phyloP scores from a whole-genome alignment of 2,888 invertebrate genomes.

The Athalia circularis region DNA sequence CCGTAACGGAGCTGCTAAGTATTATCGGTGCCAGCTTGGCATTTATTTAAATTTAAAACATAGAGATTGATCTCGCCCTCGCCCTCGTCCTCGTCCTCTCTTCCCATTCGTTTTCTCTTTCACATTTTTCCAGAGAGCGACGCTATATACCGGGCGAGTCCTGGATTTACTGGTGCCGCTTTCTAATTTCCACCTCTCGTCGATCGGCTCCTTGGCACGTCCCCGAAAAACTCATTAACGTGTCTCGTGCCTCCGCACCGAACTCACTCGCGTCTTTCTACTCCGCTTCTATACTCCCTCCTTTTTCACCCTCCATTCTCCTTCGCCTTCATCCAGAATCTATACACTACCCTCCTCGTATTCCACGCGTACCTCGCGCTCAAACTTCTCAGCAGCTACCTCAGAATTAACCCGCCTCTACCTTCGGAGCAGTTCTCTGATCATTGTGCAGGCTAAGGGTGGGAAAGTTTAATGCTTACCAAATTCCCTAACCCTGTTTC shows the following conservation, averaged over 20 bases:
- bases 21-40: constrained; percentile 65
- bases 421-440: constrained; percentile 46
- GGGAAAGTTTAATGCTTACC: neutral
- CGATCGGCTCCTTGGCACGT: constrained; percentile 68
- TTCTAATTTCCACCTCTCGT: constrained; percentile 67
- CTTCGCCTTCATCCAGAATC: constrained; percentile 46
- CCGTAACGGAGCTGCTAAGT: constrained; percentile 48
- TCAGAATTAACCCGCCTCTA: constrained; percentile 56
- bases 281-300: constrained; percentile 19
- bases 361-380: constrained; percentile 35
- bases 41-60: constrained; percentile 72
- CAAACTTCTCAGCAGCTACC: constrained; percentile 53
- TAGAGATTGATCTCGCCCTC: constrained; percentile 65
- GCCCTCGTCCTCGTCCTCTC: constrained; percentile 47
- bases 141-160: neutral
- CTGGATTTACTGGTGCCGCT: constrained; percentile 29
- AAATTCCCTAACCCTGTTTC: neutral
- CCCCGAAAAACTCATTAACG: constrained; percentile 73
- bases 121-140: neutral
- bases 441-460: constrained; percentile 45
- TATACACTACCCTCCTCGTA: constrained; percentile 18
- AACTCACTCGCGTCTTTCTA: constrained; percentile 25
- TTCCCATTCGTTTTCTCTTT: constrained; percentile 48
- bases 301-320: constrained; percentile 47
- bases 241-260: constrained; percentile 59